Base-by-base conservation (phyloP, 2,888 invertebrate species). In the Phymatocera aterrima region DNA sequence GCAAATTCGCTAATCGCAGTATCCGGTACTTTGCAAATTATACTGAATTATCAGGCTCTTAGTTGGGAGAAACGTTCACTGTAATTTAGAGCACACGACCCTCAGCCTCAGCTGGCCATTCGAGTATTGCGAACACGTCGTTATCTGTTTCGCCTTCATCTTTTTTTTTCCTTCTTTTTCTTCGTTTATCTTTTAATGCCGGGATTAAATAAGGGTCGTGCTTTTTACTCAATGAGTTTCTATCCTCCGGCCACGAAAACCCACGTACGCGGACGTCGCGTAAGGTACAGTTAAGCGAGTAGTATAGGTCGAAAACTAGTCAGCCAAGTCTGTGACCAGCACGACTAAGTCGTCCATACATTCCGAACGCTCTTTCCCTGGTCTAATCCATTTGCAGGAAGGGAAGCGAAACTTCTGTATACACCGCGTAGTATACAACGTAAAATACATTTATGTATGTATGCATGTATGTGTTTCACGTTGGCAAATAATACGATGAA, bases 331-430 rank as follows among this genome's bases (percentile, higher is more conserved):
- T n/a, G 10, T 3, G 43, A 24, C 15, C 24, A 28, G 24, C 24
- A 68, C 40, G 43, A 65, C 24, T 24, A 65, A 43, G 15, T 64
- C 18, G 2, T 21, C 64, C 10, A 37, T 15, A 31, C 21, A 12
- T 18, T 72, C 5, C n/a, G 31, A 34, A 31, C 48, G 48, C 34
- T 34, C 31, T 51, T 43, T 31, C 18, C 2, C 72, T 72, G 48
- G 31, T 34, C 72, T 72, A 72, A 72, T 51, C 72, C 72, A 72
- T 72, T 72, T 72, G 31, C 70, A 48, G 18, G 31, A 12, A 34
- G 34, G 34, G 70, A 51, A 34, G 10, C 31, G 10, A 18, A 18
- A 72, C 10, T 64, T 60, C n/a, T 64, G 37, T 34, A 61, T 43
- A 40, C 12, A 6, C n/a, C n/a, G n/a, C n/a, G n/a, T n/a, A n/a